Evolutionary conservation across 2,888 invertebrate species (phyloP), one percentile per base, ranked within the genome.

Genomic region (Ceratothoa steindachneri): DNA sequence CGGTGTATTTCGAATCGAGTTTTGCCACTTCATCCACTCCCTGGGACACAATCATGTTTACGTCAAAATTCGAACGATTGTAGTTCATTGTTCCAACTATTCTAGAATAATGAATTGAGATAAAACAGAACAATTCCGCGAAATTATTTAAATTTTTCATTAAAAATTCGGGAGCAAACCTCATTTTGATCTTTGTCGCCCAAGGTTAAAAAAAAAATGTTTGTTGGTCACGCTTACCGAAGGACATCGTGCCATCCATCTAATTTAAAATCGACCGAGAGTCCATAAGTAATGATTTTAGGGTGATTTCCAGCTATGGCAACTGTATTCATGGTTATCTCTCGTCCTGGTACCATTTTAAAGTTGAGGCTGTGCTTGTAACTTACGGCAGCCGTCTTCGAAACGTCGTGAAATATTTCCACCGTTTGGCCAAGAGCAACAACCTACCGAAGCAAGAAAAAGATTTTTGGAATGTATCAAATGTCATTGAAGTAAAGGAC

Each of bases 191-290:
- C 19, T 51, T 51, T 3, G 19, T 51, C 1, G 1, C 52, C 1
- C 52, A n/a, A 15, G 15, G 7, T 9, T 9, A 51, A 3, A 3
- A 51, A 51, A 51, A 51, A 51, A 51, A 51, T 2, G 3, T 19
- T n/a, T 51, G 15, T n/a, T n/a, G 19, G 27, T 60, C 1, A 24
- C 27, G 19, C 27, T 60, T 60, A 60, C 60, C 60, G 60, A 24
- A 60, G 60, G 22, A 60, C 60, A 60, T 60, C 24, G n/a, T 60
- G 22, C 77, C 77, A 77, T 30, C 73, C 71, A 30, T 73, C 73
- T 15, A 75, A 68, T 12, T 29, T 73, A 55, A 77, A 52, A 65
- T 74, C 72, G 66, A 75, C 71, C 30, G 77, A 77, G 27, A 75
- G 27, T 22, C 77, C 77, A n/a, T 67, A 75, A 24, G 72, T 72